Evolutionary conservation across 2,113 vertebrate species (phyloP), one percentile per base, ranked within the genome.

Genomic region (Galeopterus variegatus): DNA sequence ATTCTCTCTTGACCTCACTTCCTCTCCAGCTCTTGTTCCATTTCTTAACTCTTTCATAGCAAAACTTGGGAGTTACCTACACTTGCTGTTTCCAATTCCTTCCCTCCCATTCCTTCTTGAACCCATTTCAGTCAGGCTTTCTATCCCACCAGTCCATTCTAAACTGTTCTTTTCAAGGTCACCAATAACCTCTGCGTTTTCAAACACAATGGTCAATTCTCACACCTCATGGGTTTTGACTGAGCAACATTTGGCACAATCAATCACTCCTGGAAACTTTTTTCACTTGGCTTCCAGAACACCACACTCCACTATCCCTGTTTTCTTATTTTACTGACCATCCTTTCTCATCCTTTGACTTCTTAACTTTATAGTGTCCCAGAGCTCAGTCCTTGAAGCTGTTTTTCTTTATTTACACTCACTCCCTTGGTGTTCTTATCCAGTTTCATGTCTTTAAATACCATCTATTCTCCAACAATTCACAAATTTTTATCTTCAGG

Each of bases 91-190:
- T 62, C 50, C 62, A 70, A 36, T 86, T 85, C n/a, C 52, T 94
- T 89, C n/a, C 75, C 52, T 90, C n/a, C 36, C 36, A 8, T 67
- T 94, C 73, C 77, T 64, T 82, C 69, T 87, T 81, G n/a, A 93
- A 65, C 31, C 41, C 24, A 70, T 88, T 87, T 86, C 60, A 65
- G 17, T 86, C 48, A 56, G 75, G 28, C 12, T 82, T 64, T 82
- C 31, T 62, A 41, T 85, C 15, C n/a, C 41, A 85, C 14, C 1
- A 2, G 6, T 28, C 15, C 79, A 54, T 45, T 89, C 28, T 58
- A 76, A 89, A 76, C 26, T 65, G 52, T 13, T 64, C 41, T 93
- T 76, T 28, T 36, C n/a, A 23, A 81, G 54, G 69, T 95, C 54
- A 31, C n/a, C 26, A 64, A 33, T 31, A n/a, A 93, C n/a, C 45